These are phyloP conservation scores for Synanthedon myopaeformis DNA, from an alignment of 2,888 invertebrate species.

Conservation along the genomic window DNA sequence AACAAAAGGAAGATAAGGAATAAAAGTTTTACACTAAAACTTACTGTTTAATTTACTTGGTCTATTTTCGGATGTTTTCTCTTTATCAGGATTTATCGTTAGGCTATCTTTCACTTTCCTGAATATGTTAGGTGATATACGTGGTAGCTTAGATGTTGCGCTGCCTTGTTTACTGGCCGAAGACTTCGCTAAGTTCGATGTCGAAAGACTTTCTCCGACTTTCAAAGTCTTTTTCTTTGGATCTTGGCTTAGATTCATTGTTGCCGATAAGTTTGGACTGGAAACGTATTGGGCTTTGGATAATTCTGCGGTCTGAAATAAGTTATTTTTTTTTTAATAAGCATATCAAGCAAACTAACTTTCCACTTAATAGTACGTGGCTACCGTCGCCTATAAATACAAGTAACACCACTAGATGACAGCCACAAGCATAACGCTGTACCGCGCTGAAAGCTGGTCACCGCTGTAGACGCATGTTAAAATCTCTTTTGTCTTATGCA, in stretches of 20 bases:
- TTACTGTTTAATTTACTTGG: conserved; percentile 39
- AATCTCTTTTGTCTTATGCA: no score
- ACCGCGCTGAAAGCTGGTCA: no score
- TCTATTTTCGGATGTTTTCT: conserved; percentile 20
- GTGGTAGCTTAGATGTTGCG: conserved; percentile 27
- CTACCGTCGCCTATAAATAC: no score
- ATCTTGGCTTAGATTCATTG: conserved; percentile 26
- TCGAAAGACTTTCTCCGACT: conserved; percentile 42
- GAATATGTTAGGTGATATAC: conserved; percentile 46
- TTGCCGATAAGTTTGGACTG: conserved; percentile 46
- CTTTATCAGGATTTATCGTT: conserved; percentile 18
- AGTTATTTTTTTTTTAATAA: background rate
- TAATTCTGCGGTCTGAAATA: conserved; percentile 35
- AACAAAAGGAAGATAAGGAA: no score
- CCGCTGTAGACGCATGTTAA: no score
- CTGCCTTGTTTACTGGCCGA: conserved; percentile 26
- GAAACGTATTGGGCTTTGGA: conserved; percentile 49
- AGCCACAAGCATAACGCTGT: no score
- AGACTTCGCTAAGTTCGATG: conserved; percentile 33
- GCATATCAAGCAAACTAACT: no score
- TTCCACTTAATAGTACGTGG: no score
- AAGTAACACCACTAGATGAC: no score
- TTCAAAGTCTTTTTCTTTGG: conserved; percentile 27
- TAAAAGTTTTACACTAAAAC: conserved; percentile 5
- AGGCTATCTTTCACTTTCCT: conserved; percentile 29